Conservation (phyloP, 2,113 vertebrate genomes). For the Cyphomyrus plagiostoma region DNA sequence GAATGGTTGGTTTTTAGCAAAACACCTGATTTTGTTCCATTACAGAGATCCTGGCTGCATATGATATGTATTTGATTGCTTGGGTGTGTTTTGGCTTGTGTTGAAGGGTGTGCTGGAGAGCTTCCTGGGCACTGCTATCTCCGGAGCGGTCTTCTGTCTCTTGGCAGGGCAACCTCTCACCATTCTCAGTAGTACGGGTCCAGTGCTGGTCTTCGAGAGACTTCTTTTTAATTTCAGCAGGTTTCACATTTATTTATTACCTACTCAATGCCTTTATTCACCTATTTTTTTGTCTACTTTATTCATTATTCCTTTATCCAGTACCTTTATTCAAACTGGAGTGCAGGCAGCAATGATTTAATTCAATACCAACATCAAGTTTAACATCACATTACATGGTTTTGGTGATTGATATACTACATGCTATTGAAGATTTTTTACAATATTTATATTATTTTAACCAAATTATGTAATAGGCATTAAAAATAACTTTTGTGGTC, state of each 20-base stretch:
- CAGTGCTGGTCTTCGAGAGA: slow-evolving; percentile 91
- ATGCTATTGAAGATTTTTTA: not conserved
- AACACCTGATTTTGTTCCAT: not conserved
- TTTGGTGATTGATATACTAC: not conserved
- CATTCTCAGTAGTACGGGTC: slow-evolving; percentile 94
- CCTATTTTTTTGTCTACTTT: not conserved
- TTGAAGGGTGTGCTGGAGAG: slow-evolving; percentile 91
- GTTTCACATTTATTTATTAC: slow-evolving; percentile 49
- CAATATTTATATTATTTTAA: not conserved
- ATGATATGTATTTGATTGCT: not conserved
- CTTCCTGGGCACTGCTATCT: slow-evolving; percentile 88
- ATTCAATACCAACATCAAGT: not conserved
- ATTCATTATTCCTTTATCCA: not conserved
- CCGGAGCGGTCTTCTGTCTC: slow-evolving; percentile 85
- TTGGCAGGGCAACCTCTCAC: slow-evolving; percentile 88
- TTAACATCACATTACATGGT: not conserved
- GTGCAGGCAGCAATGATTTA: not conserved
- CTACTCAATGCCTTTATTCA: not conserved
- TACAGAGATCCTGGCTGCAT: not conserved
- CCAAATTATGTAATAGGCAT: not conserved
- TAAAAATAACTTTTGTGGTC: not conserved
- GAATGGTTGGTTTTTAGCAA: not conserved
- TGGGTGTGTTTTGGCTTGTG: slow-evolving; percentile 18
- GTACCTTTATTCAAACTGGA: not conserved
- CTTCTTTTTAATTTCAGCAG: slow-evolving; percentile 97